These are phyloP conservation scores for Phrynocephalus guinanensis DNA, from an alignment of 2,797 vertebrate genomes.

Conservation along the genomic window DNA sequence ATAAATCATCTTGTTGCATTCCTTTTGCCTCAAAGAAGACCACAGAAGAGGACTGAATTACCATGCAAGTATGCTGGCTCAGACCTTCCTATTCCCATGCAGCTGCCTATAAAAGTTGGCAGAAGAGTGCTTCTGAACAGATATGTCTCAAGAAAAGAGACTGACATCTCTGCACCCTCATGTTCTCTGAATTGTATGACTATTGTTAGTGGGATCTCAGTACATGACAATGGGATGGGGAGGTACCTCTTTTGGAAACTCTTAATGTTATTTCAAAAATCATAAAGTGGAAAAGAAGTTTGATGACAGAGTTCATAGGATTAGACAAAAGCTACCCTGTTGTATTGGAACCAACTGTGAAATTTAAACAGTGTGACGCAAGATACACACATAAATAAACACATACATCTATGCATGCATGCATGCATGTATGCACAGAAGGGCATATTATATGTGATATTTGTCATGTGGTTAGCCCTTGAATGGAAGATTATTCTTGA, in stretches of 20 bases:
- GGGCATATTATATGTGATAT: neutral
- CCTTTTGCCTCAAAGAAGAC: neutral
- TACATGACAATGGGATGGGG: neutral
- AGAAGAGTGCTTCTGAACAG: neutral
- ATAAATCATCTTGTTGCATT: neutral
- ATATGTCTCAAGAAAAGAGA: neutral
- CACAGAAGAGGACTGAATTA: neutral
- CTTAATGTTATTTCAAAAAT: neutral
- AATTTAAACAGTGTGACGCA: neutral
- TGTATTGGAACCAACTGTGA: neutral
- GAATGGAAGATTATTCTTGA: neutral
- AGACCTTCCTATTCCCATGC: neutral
- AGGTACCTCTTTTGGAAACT: neutral
- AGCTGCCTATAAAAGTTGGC: neutral
- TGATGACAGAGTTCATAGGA: neutral
- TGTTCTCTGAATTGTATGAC: neutral
- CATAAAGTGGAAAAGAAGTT: neutral
- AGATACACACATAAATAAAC: neutral
- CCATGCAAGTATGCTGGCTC: neutral
- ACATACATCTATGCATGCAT: neutral
- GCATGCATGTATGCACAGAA: neutral
- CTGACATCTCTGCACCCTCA: neutral
- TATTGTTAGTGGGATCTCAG: neutral
- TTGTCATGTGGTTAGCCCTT: neutral
- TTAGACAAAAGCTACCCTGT: neutral